phyloP scores from a whole-genome alignment of 2,888 invertebrate species.

The Acronicta leporina region DNA sequence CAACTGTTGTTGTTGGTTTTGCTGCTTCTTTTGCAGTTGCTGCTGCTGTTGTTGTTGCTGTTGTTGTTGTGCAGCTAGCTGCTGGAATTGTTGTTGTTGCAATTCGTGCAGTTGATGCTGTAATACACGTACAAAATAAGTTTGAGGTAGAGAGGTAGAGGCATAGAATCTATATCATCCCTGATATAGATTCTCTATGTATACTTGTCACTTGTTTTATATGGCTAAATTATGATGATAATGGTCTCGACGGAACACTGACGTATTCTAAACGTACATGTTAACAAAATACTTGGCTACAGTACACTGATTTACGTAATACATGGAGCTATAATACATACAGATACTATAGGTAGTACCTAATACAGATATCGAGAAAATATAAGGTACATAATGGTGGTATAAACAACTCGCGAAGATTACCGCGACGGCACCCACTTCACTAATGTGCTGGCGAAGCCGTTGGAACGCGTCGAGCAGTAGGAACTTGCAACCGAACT shows the following conservation, averaged over 20 bases:
- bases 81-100: conserved; percentile 69
- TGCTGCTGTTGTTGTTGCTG: conserved; percentile 73
- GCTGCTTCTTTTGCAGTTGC: conserved; percentile 68
- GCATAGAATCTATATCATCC: too few relatives aligned
- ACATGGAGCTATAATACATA: conserved; percentile 22
- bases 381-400: conserved; percentile 14
- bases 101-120: conserved; percentile 78
- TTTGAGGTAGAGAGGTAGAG: conserved; percentile 38
- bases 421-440: conserved; percentile 74
- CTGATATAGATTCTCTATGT: conserved; percentile 3
- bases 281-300: conserved; percentile 24
- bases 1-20: conserved; percentile 70
- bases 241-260: neutral
- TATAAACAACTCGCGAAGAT: conserved; percentile 52
- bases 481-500: conserved; percentile 91
- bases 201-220: conserved; percentile 10
- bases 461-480: conserved; percentile 81
- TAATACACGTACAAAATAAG: conserved; percentile 44
- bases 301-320: conserved; percentile 14
- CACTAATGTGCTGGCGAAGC: conserved; percentile 75
- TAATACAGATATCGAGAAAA: conserved; percentile 5
- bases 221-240: conserved; percentile 11
- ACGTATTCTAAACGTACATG: conserved; percentile 30
- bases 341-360: conserved; percentile 20
- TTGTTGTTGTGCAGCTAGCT: conserved; percentile 67